These are phyloP conservation scores for Eristalinus sepulchralis DNA, from an alignment of 2,888 invertebrate genomes.

Conservation along the genomic window DNA sequence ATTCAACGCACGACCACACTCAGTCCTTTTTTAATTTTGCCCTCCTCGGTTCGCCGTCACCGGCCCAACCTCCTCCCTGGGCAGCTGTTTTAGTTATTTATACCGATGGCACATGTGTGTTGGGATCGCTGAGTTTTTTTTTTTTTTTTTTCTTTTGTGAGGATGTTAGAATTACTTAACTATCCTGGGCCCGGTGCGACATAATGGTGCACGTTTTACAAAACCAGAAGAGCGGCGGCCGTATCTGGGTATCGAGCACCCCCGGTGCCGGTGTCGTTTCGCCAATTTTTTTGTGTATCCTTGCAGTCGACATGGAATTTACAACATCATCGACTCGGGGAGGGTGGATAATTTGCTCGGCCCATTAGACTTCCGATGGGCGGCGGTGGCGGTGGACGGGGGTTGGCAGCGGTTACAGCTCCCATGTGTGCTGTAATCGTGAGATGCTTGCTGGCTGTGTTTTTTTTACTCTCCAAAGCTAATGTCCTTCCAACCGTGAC, in stretches of 20 bases:
- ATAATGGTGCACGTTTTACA: conserved; percentile 64
- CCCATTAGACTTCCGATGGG: conserved; percentile 66
- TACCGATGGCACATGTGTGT: conserved; percentile 70
- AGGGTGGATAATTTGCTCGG: conserved; percentile 66
- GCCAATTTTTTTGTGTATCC: conserved; percentile 38
- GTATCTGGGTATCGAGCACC: conserved; percentile 32
- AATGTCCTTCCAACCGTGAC: conserved; percentile 66
- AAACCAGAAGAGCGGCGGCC: conserved; percentile 58
- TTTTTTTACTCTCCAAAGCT: conserved; percentile 58
- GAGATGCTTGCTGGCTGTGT: conserved; percentile 56
- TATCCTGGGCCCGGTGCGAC: conserved; percentile 25
- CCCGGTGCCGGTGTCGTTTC: conserved; percentile 30
- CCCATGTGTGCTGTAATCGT: conserved; percentile 80
- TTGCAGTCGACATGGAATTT: conserved; percentile 58
- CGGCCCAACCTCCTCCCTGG: not conserved
- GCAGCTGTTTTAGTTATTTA: conserved; percentile 66
- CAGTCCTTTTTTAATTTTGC: conserved; percentile 70
- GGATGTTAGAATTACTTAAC: conserved; percentile 69
- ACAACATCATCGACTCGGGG: conserved; percentile 39
- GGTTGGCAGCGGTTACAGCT: conserved; percentile 79
- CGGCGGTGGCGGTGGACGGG: not conserved
- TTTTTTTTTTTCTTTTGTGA: too few relatives aligned
- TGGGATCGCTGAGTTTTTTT: conserved; percentile 71
- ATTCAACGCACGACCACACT: conserved; percentile 72
- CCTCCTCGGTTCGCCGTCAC: conserved; percentile 3